Percentiles rank a stretch among this genome's conserved stretches.
Evolutionary conservation across 2,113 vertebrate genomes (phyloP).

Genomic region (Holacanthus passer): DNA sequence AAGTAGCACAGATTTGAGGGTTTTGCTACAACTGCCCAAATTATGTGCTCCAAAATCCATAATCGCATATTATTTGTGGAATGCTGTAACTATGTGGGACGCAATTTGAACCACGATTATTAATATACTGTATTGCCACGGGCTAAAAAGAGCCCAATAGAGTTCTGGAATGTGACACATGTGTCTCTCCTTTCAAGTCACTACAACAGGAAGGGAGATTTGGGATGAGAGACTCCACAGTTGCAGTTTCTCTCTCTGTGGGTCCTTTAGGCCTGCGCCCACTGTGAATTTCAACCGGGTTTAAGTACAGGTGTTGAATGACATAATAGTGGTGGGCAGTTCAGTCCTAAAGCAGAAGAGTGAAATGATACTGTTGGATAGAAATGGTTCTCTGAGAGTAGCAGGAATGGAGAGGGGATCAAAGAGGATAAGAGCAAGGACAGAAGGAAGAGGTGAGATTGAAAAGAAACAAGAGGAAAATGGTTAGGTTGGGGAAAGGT

Average conservation of each 20-base stretch:
- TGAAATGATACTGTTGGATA: constrained; percentile 79
- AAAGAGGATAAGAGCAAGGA: constrained; percentile 75
- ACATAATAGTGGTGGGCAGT: constrained; percentile 80
- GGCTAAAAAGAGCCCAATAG: constrained; percentile 4
- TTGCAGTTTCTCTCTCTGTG: constrained; percentile 24
- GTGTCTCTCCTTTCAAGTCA: constrained; percentile 21
- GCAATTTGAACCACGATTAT: constrained; percentile 29
- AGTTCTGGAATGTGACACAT: not conserved
- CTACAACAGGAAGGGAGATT: constrained; percentile 45
- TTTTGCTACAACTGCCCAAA: constrained; percentile 67
- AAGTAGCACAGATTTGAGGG: constrained; percentile 73
- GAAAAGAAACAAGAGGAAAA: constrained; percentile 82
- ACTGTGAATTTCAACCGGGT: constrained; percentile 64
- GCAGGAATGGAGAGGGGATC: constrained; percentile 74
- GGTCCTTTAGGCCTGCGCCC: constrained; percentile 30
- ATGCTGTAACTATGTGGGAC: constrained; percentile 61
- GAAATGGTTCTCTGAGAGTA: constrained; percentile 68
- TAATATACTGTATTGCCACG: constrained; percentile 23
- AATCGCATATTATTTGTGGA: constrained; percentile 67
- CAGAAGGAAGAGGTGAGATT: constrained; percentile 76
- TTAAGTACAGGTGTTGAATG: constrained; percentile 78
- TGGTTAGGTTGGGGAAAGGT: constrained; percentile 78
- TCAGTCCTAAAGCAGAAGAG: constrained; percentile 73
- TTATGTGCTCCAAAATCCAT: constrained; percentile 58
- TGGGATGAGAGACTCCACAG: constrained; percentile 33